Conservation (phyloP, 2,888 invertebrate species). For the Quadroppia sp. region DNA sequence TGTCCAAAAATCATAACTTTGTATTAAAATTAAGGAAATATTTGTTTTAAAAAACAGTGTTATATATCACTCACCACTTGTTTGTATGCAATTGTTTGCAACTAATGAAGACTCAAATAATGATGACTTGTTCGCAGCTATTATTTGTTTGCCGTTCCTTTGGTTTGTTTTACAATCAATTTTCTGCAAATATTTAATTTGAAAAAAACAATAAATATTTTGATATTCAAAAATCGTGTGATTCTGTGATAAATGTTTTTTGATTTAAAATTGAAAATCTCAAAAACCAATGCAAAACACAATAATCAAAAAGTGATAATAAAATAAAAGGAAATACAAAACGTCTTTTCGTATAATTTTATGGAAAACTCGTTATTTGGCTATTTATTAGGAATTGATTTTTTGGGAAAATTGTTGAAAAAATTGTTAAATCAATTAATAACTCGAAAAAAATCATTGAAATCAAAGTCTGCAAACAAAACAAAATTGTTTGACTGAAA, state of each 20-base stretch:
- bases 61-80: slow-evolving; percentile 28
- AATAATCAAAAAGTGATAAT: background rate
- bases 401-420: slow-evolving; percentile 13
- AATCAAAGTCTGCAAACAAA: background rate
- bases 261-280: too few relatives aligned
- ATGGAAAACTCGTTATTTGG: background rate
- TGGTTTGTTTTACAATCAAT: slow-evolving; percentile 18
- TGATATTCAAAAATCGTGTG: background rate
- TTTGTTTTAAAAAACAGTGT: background rate
- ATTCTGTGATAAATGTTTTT: background rate
- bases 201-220: background rate
- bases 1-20: background rate
- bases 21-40: background rate
- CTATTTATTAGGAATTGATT: background rate
- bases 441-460: background rate
- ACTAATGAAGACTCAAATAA: slow-evolving; percentile 31
- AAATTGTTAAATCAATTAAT: slow-evolving; percentile 18
- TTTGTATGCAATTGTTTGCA: slow-evolving; percentile 12
- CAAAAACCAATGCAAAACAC: background rate
- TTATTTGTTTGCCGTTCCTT: slow-evolving; percentile 13
- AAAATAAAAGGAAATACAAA: slow-evolving; percentile 8
- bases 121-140: slow-evolving; percentile 22
- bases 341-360: background rate
- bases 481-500: slow-evolving; percentile 8
- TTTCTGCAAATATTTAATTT: slow-evolving; percentile 17